Percentiles rank a stretch among this genome's conserved stretches.
These are phyloP conservation scores for Muscina levida DNA, from an alignment of 2,888 invertebrate genomes.

Conservation along the genomic window DNA sequence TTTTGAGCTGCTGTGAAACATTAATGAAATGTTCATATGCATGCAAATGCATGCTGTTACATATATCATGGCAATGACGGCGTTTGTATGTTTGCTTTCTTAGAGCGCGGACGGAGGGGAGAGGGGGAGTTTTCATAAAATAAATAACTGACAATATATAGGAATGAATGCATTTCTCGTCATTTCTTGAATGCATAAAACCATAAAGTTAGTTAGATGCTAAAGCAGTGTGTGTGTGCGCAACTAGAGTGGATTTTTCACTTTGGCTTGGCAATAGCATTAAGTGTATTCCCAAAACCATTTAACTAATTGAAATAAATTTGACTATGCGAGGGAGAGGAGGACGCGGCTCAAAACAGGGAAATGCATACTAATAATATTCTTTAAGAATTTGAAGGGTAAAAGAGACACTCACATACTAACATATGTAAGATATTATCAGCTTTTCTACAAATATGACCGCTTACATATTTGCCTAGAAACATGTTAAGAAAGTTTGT, in stretches of 20 bases:
- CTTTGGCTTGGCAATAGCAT: not conserved
- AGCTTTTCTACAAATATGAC: no score
- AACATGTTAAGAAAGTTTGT: constrained; percentile 10
- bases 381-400: constrained; percentile 9
- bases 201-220: constrained; percentile 15
- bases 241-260: constrained; percentile 11
- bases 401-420: not conserved
- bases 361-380: constrained; percentile 1
- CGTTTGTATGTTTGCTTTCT: not conserved
- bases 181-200: constrained; percentile 14
- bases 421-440: not conserved
- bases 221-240: no score
- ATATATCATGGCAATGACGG: not conserved
- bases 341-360: not conserved
- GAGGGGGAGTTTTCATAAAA: not conserved
- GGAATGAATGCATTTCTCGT: not conserved
- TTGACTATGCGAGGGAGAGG: constrained; percentile 24
- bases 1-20: constrained; percentile 8
- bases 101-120: not conserved
- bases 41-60: not conserved
- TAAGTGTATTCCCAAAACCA: constrained; percentile 65
- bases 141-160: not conserved
- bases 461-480: not conserved
- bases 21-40: constrained; percentile 2
- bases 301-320: constrained; percentile 68